phyloP scores from a whole-genome alignment of 2,888 invertebrate genomes.

The Portevinia maculata region DNA sequence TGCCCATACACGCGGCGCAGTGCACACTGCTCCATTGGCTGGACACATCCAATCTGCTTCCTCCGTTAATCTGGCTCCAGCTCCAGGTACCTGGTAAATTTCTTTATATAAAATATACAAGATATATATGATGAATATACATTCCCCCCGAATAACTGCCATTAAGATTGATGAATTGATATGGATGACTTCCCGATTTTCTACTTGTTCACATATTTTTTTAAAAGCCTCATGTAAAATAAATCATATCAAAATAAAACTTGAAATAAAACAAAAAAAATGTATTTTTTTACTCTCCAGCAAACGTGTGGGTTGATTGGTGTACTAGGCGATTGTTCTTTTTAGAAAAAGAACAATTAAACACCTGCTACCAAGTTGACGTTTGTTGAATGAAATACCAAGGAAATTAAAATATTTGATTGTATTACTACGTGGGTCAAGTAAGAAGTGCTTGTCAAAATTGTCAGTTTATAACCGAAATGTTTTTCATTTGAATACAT shows the following conservation, averaged over 20 bases:
- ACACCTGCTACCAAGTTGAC: no score
- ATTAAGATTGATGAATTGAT: slow-evolving; percentile 35
- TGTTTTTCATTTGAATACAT: no score
- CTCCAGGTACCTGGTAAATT: slow-evolving; percentile 79
- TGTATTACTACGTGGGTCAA: no score
- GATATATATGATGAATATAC: no score
- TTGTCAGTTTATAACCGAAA: no score
- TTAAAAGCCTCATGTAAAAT: slow-evolving; percentile 10
- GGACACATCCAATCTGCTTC: slow-evolving; percentile 81
- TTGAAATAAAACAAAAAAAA: slow-evolving; percentile 10
- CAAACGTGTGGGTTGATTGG: no score
- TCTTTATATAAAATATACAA: neutral
- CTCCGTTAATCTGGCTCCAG: slow-evolving; percentile 81
- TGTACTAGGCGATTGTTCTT: no score
- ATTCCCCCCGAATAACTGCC: slow-evolving; percentile 11
- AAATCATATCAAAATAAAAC: slow-evolving; percentile 37
- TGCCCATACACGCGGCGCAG: slow-evolving; percentile 82
- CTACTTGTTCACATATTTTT: slow-evolving; percentile 28
- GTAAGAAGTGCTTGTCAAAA: no score
- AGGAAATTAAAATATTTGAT: no score
- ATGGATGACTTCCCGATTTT: slow-evolving; percentile 25
- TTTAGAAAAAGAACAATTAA: no score
- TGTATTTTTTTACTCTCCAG: neutral
- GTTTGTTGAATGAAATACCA: no score
- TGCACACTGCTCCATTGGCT: slow-evolving; percentile 81